phyloP scores from a whole-genome alignment of 1,140 invertebrate species.

The Calycopis cecrops region DNA sequence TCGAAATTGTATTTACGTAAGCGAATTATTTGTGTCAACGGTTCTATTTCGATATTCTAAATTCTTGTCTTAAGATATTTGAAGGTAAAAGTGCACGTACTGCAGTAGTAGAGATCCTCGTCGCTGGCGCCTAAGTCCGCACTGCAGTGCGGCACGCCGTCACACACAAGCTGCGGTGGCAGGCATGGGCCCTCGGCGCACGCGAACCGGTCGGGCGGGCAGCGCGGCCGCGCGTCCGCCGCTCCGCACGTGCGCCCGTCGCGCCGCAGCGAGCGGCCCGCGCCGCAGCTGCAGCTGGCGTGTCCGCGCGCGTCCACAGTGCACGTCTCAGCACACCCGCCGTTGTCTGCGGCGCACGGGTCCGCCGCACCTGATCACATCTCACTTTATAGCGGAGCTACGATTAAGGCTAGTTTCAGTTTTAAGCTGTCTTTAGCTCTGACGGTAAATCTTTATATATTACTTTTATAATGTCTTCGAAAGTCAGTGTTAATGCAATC shows the following conservation, averaged over 20 bases:
- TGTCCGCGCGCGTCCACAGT: conserved; percentile 74
- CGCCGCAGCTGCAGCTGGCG: conserved; percentile 79
- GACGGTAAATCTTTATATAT: not conserved
- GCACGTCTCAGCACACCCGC: conserved; percentile 86
- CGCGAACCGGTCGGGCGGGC: conserved; percentile 36
- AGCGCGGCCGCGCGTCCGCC: conserved; percentile 17
- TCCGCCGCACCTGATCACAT: conserved; percentile 72
- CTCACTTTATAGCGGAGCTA: too few relatives aligned
- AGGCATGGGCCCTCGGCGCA: conserved; percentile 81
- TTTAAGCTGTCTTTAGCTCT: too few relatives aligned
- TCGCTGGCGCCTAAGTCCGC: conserved; percentile 86
- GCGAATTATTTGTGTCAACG: too few relatives aligned
- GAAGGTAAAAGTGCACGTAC: conserved; percentile 33
- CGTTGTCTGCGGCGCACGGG: conserved; percentile 82
- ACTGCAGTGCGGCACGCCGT: conserved; percentile 83
- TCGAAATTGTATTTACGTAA: too few relatives aligned
- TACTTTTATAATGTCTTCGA: not conserved
- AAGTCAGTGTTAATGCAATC: not conserved
- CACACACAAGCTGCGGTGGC: conserved; percentile 85
- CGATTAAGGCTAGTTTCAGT: too few relatives aligned
- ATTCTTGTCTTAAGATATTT: too few relatives aligned
- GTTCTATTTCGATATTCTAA: too few relatives aligned
- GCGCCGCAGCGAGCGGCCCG: conserved; percentile 35
- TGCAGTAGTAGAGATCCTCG: conserved; percentile 81
- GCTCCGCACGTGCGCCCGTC: conserved; percentile 39